phyloP scores from a whole-genome alignment of 2,113 vertebrate genomes.

The Leptocoma aspasia region DNA sequence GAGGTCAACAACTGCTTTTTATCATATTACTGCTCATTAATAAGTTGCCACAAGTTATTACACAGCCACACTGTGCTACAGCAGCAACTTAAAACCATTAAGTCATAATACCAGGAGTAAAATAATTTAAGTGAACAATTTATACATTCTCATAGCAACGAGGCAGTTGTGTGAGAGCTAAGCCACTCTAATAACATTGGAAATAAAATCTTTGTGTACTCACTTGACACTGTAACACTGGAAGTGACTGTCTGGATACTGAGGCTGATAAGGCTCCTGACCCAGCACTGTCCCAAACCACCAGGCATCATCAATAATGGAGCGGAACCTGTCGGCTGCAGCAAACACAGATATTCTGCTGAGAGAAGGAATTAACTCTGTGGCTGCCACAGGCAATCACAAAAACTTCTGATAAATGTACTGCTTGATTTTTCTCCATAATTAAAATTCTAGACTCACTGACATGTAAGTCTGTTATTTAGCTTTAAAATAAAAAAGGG shows the following conservation, averaged over 20 bases:
- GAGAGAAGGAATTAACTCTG: not conserved
- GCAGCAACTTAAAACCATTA: not conserved
- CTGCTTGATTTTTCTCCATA: not conserved
- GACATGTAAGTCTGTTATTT: not conserved
- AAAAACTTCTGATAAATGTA: not conserved
- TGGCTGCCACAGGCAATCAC: not conserved
- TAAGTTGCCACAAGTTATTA: not conserved
- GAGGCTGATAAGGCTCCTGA: conserved; percentile 90
- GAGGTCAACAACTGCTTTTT: not conserved
- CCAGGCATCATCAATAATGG: conserved; percentile 97
- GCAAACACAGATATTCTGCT: not conserved
- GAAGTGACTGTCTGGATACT: conserved; percentile 95
- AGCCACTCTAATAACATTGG: not conserved
- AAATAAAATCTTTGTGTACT: conserved; percentile 33
- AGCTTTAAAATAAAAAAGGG: not conserved
- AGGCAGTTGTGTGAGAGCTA: not conserved
- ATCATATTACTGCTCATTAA: not conserved
- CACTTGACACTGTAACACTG: conserved; percentile 97
- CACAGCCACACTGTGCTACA: not conserved
- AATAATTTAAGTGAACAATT: not conserved
- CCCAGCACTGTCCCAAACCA: conserved; percentile 96
- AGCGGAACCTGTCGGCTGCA: conserved; percentile 90
- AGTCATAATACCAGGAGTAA: not conserved
- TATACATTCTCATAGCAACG: not conserved
- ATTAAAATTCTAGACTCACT: not conserved